Base-by-base conservation (phyloP, 2,797 vertebrate species). In the Malurus leucopterus region DNA sequence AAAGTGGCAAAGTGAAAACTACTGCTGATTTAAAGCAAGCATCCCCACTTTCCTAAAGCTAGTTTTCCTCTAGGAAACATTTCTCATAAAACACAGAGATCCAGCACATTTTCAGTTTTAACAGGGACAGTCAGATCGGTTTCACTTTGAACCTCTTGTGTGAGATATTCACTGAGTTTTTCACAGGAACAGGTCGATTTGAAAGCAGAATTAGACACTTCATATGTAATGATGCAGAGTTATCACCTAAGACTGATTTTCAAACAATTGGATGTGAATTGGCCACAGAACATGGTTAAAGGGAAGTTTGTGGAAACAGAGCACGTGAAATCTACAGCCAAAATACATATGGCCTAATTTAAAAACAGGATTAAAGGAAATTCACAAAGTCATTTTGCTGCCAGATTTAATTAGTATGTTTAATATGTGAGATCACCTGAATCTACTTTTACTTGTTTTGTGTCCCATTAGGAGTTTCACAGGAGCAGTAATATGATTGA, bases 401-500 rank as follows among this genome's bases (percentile, higher is more conserved):
- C 92, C 86, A 88, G 77, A 96, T 92, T 69, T 72, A 95, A 92
- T 93, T 88, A 96, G 77, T 85, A 81, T 83, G 73, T 92, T 92
- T 94, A 80, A 86, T 86, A 89, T 49, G 70, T 76, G 78, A 93
- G 84, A 94, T 96, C 91, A 89, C 92, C 93, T 95, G 78, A 84
- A 87, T 81, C 81, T 80, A 88, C 84, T 86, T 88, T 85, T 81
- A 79, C 93, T 94, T 91, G 88, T 84, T 88, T 79, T 93, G 93
- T 77, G 70, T 90, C 92, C 93, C 89, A 93, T 92, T 94, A 94
- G 61, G 85, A 86, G 86, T 81, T 92, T 92, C 84, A 78, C 86
- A 90, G 93, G 68, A 93, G 77, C 92, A 82, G 43, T 94, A 95
- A 95, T 95, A 84, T 84, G 92, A 95, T 93, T 95, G 93, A 95